Percentiles rank a stretch among this genome's conserved stretches.
Conservation (phyloP, 2,888 invertebrate species). For the Cecidostiba fungosa region DNA sequence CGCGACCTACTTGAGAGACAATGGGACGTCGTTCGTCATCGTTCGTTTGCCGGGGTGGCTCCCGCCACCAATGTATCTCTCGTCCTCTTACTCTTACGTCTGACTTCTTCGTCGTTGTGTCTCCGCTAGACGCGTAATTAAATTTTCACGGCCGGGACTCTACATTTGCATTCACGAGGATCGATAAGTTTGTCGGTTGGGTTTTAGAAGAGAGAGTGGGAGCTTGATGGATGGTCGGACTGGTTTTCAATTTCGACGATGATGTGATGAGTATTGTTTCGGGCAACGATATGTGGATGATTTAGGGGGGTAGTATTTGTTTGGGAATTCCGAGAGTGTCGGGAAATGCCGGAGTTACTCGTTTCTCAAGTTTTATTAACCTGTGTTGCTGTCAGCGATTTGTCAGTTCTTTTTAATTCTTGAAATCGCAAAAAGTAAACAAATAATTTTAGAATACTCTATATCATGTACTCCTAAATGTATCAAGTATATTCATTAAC, state of each 20-base stretch:
- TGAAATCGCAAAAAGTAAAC: too few species aligned
- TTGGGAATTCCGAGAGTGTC: neutral
- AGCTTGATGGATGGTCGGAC: slow-evolving; percentile 45
- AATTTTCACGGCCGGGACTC: slow-evolving; percentile 49
- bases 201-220: neutral
- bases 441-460: too few species aligned
- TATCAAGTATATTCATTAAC: too few species aligned
- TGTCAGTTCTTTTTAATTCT: neutral
- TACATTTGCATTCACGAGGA: slow-evolving; percentile 30
- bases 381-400: neutral
- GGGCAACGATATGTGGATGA: neutral
- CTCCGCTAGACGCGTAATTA: slow-evolving; percentile 37
- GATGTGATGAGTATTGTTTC: slow-evolving; percentile 15
- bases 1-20: slow-evolving; percentile 63
- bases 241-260: slow-evolving; percentile 52
- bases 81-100: neutral
- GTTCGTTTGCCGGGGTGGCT: neutral
- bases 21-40: slow-evolving; percentile 47
- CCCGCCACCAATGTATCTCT: neutral
- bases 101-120: neutral
- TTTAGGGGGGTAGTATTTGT: neutral
- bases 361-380: neutral
- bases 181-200: slow-evolving; percentile 40
- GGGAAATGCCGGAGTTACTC: neutral
- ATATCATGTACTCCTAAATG: too few species aligned